Evolutionary conservation across 1,140 invertebrate genomes (phyloP).

Genomic region (Drosophila bipectinata): DNA sequence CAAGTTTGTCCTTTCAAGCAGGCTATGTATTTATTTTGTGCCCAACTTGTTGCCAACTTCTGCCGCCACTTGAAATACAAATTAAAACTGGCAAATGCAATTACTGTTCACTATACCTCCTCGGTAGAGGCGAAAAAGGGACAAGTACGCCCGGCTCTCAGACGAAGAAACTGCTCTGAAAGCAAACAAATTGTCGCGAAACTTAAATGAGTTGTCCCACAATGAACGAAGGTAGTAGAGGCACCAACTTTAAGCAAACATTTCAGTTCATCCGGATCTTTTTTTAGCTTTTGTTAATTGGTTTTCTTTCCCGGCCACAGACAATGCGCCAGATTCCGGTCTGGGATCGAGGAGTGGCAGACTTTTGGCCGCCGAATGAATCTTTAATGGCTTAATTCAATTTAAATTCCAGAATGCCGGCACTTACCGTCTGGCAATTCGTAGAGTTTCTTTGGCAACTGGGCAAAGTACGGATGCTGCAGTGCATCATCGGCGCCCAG

Average conservation of each 20-base stretch:
- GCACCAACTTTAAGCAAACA: conserved; percentile 53
- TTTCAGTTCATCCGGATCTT: conserved; percentile 14
- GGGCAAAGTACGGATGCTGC: conserved; percentile 94
- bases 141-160: conserved; percentile 31
- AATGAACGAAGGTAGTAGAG: conserved; percentile 25
- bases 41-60: conserved; percentile 66
- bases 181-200: conserved; percentile 58
- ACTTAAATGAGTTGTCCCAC: conserved; percentile 70
- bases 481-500: conserved; percentile 95
- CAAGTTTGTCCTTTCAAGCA: conserved; percentile 33
- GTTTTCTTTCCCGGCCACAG: conserved; percentile 49
- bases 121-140: conserved; percentile 29
- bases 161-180: conserved; percentile 19
- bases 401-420: neutral
- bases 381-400: conserved; percentile 64
- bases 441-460: conserved; percentile 94
- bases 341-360: neutral
- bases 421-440: conserved; percentile 94
- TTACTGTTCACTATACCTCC: conserved; percentile 68
- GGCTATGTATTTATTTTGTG: conserved; percentile 21
- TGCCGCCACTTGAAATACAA: conserved; percentile 61
- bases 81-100: conserved; percentile 72
- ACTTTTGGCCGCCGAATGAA: conserved; percentile 32
- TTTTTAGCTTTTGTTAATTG: conserved; percentile 59
- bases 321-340: conserved; percentile 28